Base-by-base conservation (phyloP, 1,140 invertebrate genomes). In the Bilobella aurantiaca region DNA sequence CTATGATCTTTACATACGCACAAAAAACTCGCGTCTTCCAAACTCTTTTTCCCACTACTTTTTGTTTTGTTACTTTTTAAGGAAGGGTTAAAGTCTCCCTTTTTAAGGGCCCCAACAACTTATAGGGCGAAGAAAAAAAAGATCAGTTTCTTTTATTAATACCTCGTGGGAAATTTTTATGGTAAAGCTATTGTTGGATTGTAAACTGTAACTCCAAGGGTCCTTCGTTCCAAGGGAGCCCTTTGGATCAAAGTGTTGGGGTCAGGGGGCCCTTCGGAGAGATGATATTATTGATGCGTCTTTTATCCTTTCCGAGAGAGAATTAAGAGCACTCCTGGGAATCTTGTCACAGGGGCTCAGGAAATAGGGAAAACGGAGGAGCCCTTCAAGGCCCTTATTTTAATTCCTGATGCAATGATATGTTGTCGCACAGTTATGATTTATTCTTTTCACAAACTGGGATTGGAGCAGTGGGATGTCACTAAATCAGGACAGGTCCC, bases 101-200 rank as follows among this genome's bases (percentile, higher is more conserved):
- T 42, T 53, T 16, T 12, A 23, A 23, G 49, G 49, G 37, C 8
- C 37, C n/a, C n/a, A 42, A 42, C 8, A 42, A n/a, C n/a, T 42
- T 42, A 8, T 42, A 18, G 12, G 12, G 21, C 14, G 5, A 53
- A 16, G 34, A 42, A 53, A 14, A 21, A 42, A 62, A 62, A 27
- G 21, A 31, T 42, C 25, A 29, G 18, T 59, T 59, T 25, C 58
- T 59, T 31, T 32, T 59, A 29, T 29, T 31, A 14, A 32, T 25
- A 28, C 25, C 16, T 64, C 62, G 62, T 64, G 62, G 62, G 62
- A 64, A 63, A 57, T 57, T 63, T 30, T 63, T 63, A 46, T 62
- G 23, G 49, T 14, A 56, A 23, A 56, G 23, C 25, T 29, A 31
- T 59, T 31, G 23, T 31, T n/a, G 57, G 23, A 58, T 31, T 31